Conservation (phyloP, 1,140 invertebrate species). For the Proales similis region DNA sequence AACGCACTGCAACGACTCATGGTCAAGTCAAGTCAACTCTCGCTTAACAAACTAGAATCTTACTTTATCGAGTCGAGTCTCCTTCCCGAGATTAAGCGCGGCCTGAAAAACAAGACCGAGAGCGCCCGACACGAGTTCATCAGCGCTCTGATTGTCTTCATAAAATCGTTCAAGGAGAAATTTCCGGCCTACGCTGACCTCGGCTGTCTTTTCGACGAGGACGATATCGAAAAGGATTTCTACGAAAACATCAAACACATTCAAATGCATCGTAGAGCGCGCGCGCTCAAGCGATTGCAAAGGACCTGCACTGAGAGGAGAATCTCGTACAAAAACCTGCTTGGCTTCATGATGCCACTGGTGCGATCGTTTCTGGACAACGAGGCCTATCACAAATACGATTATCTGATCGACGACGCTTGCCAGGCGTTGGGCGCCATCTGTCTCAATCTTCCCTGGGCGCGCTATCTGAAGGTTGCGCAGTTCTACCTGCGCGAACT, state of each 20-base stretch:
- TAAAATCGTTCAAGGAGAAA: not conserved
- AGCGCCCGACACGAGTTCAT: conserved; percentile 66
- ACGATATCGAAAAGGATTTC: conserved; percentile 79
- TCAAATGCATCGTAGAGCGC: conserved; percentile 70
- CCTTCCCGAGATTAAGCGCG: conserved; percentile 1
- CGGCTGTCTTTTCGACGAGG: conserved; percentile 61
- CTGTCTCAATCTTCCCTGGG: conserved; percentile 72
- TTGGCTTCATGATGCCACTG: conserved; percentile 75
- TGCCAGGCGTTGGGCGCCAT: conserved; percentile 62
- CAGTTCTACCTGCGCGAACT: conserved; percentile 71
- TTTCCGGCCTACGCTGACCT: conserved; percentile 60
- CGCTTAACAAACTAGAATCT: conserved; percentile 5
- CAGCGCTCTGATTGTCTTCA: conserved; percentile 64
- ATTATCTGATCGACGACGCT: conserved; percentile 73
- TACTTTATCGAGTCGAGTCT: conserved; percentile 22
- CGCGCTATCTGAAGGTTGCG: conserved; percentile 71
- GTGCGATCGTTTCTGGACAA: conserved; percentile 70
- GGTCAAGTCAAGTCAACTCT: not conserved
- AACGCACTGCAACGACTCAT: conserved; percentile 12
- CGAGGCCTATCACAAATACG: conserved; percentile 66
- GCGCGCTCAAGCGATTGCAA: conserved; percentile 63
- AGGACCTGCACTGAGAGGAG: conserved; percentile 52
- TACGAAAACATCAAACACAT: conserved; percentile 83
- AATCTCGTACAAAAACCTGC: conserved; percentile 64
- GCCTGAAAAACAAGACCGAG: not conserved